Evolutionary conservation across 2,113 vertebrate species (phyloP).

Genomic region (Serilophus lunatus): DNA sequence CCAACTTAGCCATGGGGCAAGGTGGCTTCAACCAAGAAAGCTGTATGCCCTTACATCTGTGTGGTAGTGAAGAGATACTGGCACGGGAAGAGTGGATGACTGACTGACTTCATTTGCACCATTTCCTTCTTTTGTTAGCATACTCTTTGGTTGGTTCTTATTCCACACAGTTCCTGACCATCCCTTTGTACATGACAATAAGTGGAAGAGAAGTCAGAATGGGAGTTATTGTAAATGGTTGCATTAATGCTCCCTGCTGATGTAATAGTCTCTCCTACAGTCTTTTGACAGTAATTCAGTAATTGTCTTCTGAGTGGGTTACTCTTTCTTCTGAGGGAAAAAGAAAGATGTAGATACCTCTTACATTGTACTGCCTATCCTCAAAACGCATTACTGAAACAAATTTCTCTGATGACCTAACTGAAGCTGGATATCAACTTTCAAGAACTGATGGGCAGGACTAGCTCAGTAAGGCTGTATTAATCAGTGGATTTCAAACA

Average conservation of each 20-base stretch:
- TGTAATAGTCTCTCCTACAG: constrained; percentile 28
- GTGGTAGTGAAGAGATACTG: neutral
- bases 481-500: neutral
- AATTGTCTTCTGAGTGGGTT: constrained; percentile 30
- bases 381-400: neutral
- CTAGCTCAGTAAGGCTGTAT: neutral
- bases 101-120: neutral
- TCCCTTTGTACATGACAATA: constrained; percentile 5
- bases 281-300: constrained; percentile 26
- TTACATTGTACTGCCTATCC: neutral
- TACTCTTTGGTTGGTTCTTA: neutral
- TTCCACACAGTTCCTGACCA: neutral
- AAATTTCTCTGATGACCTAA: neutral
- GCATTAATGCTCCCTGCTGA: neutral
- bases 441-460: neutral
- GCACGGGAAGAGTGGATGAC: neutral
- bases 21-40: neutral
- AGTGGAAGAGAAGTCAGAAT: constrained; percentile 12
- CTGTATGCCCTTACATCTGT: neutral
- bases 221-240: neutral
- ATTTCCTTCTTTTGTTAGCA: neutral
- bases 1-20: neutral
- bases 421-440: neutral
- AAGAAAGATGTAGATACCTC: neutral
- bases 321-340: neutral